Evolutionary conservation across 2,113 vertebrate genomes (phyloP).

Genomic region (Saguinus midas): DNA sequence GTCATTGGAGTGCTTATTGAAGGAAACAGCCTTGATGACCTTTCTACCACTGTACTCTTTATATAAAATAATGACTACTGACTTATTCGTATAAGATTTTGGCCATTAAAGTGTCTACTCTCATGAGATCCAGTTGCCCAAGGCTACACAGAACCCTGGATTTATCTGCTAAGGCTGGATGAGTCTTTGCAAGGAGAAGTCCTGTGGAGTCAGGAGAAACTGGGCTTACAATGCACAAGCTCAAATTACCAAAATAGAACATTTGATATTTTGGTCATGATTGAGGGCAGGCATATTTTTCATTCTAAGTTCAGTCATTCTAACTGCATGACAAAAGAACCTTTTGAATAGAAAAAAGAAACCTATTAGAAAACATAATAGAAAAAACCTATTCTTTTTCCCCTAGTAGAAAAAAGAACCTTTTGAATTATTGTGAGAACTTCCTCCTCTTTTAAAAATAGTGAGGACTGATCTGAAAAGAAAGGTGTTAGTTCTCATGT

Average conservation of each 20-base stretch:
- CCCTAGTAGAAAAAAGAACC: background rate
- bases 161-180: background rate
- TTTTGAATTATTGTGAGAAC: background rate
- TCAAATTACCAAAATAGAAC: background rate
- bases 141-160: background rate
- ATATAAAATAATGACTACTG: background rate
- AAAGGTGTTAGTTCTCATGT: background rate
- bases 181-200: background rate
- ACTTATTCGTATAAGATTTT: background rate
- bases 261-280: background rate
- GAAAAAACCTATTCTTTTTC: too few species aligned
- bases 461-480: background rate
- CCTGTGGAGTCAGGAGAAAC: background rate
- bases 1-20: background rate
- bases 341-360: background rate
- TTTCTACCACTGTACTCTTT: background rate
- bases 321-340: background rate
- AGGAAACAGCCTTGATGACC: background rate
- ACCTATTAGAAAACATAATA: too few species aligned
- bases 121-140: background rate
- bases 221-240: background rate
- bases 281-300: background rate
- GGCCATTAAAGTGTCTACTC: background rate
- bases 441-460: background rate
- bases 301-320: background rate